Conservation (phyloP, 2,888 invertebrate genomes). For the Aethes cnicana region DNA sequence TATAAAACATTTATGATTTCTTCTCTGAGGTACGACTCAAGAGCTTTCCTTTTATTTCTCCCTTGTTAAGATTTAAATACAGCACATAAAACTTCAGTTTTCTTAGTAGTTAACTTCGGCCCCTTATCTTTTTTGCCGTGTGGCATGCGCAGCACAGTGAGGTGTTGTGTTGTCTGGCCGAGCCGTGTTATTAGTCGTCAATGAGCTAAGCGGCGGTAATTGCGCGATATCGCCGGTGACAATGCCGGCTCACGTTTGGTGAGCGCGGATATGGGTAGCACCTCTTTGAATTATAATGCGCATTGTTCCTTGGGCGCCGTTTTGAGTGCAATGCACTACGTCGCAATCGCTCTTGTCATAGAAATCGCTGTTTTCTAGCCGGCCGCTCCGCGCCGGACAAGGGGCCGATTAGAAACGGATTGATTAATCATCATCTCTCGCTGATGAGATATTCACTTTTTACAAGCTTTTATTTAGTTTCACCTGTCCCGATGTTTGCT, state of each 20-base stretch:
- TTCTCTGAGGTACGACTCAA: too few relatives aligned
- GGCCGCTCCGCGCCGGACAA: constrained; percentile 41
- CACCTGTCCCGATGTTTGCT: too few relatives aligned
- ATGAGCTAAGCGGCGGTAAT: constrained; percentile 45
- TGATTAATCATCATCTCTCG: constrained; percentile 17
- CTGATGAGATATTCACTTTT: too few relatives aligned
- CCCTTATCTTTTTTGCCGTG: too few relatives aligned
- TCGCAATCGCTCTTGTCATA: constrained; percentile 73
- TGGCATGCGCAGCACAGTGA: too few relatives aligned
- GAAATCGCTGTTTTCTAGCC: constrained; percentile 69
- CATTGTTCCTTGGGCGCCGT: constrained; percentile 71
- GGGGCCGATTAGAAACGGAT: constrained; percentile 46
- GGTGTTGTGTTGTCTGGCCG: too few relatives aligned
- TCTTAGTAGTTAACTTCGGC: too few relatives aligned
- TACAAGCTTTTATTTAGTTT: too few relatives aligned
- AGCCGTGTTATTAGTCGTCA: constrained; percentile 41
- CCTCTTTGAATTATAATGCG: constrained; percentile 79
- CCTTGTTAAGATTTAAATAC: too few relatives aligned
- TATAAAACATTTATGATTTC: too few relatives aligned
- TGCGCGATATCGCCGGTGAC: constrained; percentile 47
- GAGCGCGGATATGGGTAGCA: constrained; percentile 71
- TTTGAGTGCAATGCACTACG: constrained; percentile 77
- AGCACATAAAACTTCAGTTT: too few relatives aligned
- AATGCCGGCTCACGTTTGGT: constrained; percentile 66
- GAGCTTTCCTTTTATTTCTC: too few relatives aligned